A percentile compares a stretch with the other conserved stretches of the same genome.
phyloP scores from a whole-genome alignment of 2,888 invertebrate genomes.

The Phortica magna region DNA sequence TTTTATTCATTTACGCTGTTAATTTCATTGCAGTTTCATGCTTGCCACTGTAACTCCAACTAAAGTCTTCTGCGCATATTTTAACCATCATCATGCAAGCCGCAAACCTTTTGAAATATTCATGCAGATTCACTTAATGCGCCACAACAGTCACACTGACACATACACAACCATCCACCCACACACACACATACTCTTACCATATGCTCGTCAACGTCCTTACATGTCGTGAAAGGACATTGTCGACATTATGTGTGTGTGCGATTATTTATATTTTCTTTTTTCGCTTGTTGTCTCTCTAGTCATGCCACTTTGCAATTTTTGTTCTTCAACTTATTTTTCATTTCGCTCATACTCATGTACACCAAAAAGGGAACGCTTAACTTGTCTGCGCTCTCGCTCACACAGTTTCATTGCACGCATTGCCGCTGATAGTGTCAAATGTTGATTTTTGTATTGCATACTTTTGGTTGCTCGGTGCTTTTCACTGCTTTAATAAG shows the following conservation, averaged over 20 bases:
- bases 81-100: neutral
- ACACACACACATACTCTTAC: too few species aligned
- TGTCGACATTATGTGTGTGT: neutral
- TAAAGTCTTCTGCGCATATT: neutral
- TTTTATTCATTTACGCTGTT: conserved; percentile 26
- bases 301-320: neutral
- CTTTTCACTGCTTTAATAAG: too few species aligned
- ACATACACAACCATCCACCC: neutral
- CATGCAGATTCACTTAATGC: conserved; percentile 29
- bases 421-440: neutral
- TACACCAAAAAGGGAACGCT: neutral
- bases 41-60: neutral
- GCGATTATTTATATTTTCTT: neutral
- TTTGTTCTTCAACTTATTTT: neutral
- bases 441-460: conserved; percentile 17
- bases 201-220: too few species aligned
- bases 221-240: too few species aligned
- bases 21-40: conserved; percentile 26
- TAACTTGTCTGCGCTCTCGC: neutral
- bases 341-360: too few species aligned
- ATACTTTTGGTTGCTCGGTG: conserved; percentile 26
- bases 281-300: conserved; percentile 10
- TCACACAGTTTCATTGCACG: neutral
- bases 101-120: conserved; percentile 29
- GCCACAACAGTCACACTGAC: conserved; percentile 9